These are phyloP conservation scores for Ophthalmolycus amberensis DNA, from an alignment of 2,113 vertebrate genomes.

Conservation along the genomic window DNA sequence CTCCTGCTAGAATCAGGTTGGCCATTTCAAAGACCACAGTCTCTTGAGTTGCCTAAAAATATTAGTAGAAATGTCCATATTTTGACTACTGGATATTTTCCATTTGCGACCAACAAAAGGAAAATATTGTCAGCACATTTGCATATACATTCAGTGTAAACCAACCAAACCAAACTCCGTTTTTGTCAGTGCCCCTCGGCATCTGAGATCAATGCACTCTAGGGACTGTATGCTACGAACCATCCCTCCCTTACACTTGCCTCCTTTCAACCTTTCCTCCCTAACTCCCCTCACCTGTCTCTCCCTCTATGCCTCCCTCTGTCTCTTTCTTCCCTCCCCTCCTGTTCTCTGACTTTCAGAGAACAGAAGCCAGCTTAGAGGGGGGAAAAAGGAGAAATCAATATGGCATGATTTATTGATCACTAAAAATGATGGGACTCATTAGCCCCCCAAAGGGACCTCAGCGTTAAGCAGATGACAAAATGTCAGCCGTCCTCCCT, in stretches of 20 bases:
- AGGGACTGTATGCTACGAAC: neutral
- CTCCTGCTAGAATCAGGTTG: too few species aligned
- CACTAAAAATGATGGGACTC: slow-evolving; percentile 85
- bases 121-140: too few species aligned
- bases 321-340: slow-evolving; percentile 30
- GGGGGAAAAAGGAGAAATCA: slow-evolving; percentile 78
- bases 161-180: too few species aligned
- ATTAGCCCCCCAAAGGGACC: slow-evolving; percentile 86
- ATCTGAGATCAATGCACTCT: too few species aligned
- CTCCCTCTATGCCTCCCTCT: slow-evolving; percentile 12
- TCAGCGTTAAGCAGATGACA: slow-evolving; percentile 84
- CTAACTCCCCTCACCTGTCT: neutral
- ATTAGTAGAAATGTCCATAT: too few species aligned
- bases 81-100: too few species aligned
- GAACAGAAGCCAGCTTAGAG: slow-evolving; percentile 82
- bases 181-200: too few species aligned
- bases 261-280: neutral
- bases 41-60: too few species aligned
- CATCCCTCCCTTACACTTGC: neutral
- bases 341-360: slow-evolving; percentile 78
- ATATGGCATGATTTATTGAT: slow-evolving; percentile 90
- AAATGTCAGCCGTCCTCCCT: slow-evolving; percentile 81
- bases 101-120: too few species aligned
- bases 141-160: too few species aligned
- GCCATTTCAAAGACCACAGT: too few species aligned